Base-by-base conservation (phyloP, 2,888 invertebrate genomes). In the Harpagoxenus sublaevis region DNA sequence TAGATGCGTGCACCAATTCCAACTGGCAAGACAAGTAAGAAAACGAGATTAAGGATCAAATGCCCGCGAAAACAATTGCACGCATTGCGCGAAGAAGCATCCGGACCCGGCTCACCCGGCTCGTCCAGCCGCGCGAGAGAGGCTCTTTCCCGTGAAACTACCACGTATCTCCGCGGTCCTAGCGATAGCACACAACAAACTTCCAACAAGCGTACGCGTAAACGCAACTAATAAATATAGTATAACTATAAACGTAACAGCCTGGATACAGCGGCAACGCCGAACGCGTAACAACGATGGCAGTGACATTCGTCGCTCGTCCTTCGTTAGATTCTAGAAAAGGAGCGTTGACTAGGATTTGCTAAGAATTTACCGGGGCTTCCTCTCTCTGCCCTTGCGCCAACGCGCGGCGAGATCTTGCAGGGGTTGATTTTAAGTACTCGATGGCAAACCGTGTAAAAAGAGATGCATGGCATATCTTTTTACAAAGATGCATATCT, bases 341-440 rank as follows among this genome's bases (percentile, higher is more conserved):
- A 84, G 53, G 78, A 74, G 53, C 71, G 74, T 68, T 89, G 90
- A 90, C 90, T 90, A 90, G 90, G 89, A 85, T 86, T 85, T 31
- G 84, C 73, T 81, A 79, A 84, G 75, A 78, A 87, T 83, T 79
- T 63, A 85, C 42, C 28, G 55, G 4, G 53, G 28, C 66, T 55
- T 63, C 18, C 39, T 66, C 63, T 39, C 15, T 10, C 10, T n/a
- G 28, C 35, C 12, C 53, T 28, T 18, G 53, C 51, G 39, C 39
- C 18, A 53, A 65, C 18, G 39, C 35, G 10, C 39, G 10, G 28
- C 42, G n/a, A 66, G 23, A 23, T 23, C 23, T 23, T 23, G 23
- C 23, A 23, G 23, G 53, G 8, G 53, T n/a, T 28, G 42, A 48
- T 78, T 39, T 70, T 68, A 78, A 78, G 55, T 68, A 68, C 55